Evolutionary conservation across 2,888 invertebrate species (phyloP).

Genomic region (Amiota minor): DNA sequence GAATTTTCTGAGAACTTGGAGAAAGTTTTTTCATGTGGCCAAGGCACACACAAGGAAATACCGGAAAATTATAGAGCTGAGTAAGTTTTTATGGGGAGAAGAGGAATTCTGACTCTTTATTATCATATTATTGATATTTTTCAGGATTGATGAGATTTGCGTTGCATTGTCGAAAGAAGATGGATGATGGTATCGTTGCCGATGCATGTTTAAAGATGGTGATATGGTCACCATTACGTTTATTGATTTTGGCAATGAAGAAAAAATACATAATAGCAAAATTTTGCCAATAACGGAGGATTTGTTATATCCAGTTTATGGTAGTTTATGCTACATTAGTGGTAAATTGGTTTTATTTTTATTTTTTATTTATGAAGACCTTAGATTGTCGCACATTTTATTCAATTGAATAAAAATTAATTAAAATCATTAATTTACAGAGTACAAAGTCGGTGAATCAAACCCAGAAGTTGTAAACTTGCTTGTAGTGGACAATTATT

Average conservation of each 20-base stretch:
- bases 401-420: too few relatives aligned
- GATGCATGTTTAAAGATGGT: constrained; percentile 38
- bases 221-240: constrained; percentile 38
- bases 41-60: neutral
- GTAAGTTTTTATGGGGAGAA: constrained; percentile 36
- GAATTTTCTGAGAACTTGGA: constrained; percentile 28
- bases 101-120: too few relatives aligned
- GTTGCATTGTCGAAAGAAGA: neutral
- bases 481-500: too few relatives aligned
- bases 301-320: constrained; percentile 24
- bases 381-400: neutral
- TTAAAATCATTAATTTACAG: too few relatives aligned
- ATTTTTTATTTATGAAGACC: too few relatives aligned
- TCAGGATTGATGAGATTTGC: too few relatives aligned
- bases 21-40: constrained; percentile 25
- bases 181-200: constrained; percentile 51
- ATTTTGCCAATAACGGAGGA: constrained; percentile 45
- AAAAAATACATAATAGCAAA: constrained; percentile 29
- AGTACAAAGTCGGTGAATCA: neutral
- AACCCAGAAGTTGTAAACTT: neutral
- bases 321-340: constrained; percentile 50
- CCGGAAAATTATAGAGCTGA: constrained; percentile 41
- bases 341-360: constrained; percentile 36
- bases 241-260: constrained; percentile 52
- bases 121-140: too few relatives aligned